Base-by-base conservation (phyloP, 1,140 invertebrate genomes). In the Procambarus clarkii region DNA sequence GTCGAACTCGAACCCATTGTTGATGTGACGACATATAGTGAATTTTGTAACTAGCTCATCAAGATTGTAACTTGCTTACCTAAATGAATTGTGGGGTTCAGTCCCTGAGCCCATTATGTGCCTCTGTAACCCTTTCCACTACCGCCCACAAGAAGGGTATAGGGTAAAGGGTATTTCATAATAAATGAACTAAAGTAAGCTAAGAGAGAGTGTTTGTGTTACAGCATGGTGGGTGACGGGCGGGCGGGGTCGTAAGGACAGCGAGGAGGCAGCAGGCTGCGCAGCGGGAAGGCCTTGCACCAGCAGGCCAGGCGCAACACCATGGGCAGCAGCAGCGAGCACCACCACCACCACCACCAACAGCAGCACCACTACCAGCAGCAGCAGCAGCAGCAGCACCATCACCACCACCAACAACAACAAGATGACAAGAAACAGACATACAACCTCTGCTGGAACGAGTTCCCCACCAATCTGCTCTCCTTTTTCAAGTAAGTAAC, bases 371-470 rank as follows among this genome's bases (percentile, higher is more conserved):
- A 74, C 18, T 64, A 77, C 46, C 69, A 64, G 64, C 84, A 82
- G 13, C 58, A 76, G 48, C 85, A 81, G 24, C 44, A 76, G 50
- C 64, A 46, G 13, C 58, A 71, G 8, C 60, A 58, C 7, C 21
- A 82, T 15, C 64, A 85, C 48, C 24, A 44, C 13, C 60, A 60
- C 48, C 83, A 90, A 9, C 88, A 78, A 74, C 85, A 91, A 77
- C 85, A 92, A 74, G 89, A 86, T 85, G 89, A 91, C 69, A 87
- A 92, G 86, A 76, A 85, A 50, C 91, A 92, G 81, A 88, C 92
- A 0, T 93, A 93, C 76, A 93, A 91, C 74, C 87, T 92, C 44
- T 93, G 88, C 78, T 93, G 92, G 92, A 93, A 93, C 50, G 91
- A 92, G 64, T 93, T 93, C 78, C 90, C 91, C 18, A 86, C 87